These are phyloP conservation scores for Piaya cayana DNA, from an alignment of 2,113 vertebrate species.

Conservation along the genomic window DNA sequence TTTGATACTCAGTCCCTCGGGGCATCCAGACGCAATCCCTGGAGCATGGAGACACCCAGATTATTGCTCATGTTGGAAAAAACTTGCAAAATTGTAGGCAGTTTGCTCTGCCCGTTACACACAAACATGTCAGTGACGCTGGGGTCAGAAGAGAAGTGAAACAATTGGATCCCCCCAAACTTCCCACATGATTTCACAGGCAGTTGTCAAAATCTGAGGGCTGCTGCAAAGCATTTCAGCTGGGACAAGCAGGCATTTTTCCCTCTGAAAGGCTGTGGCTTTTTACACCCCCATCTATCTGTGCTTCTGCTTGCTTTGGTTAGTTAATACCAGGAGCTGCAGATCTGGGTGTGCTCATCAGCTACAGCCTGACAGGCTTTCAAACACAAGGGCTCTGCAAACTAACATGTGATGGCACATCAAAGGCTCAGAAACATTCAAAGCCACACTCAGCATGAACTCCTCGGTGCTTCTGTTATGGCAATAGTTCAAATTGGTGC, in stretches of 20 bases:
- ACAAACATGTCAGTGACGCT: not conserved
- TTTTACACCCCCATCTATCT: rapidly evolving
- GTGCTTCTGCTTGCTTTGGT: not conserved
- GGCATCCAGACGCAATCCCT: not conserved
- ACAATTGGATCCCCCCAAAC: rapidly evolving
- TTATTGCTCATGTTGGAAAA: not conserved
- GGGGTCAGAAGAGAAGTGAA: not conserved
- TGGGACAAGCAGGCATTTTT: not conserved
- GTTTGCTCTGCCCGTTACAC: rapidly evolving
- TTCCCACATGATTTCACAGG: rapidly evolving
- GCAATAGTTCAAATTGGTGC: not conserved
- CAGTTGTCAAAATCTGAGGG: not conserved
- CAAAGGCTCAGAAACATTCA: not conserved
- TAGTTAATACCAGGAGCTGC: not conserved
- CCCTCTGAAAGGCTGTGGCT: not conserved
- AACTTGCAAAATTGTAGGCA: not conserved
- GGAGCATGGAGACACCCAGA: not conserved
- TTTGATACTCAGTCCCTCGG: not conserved
- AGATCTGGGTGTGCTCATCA: not conserved
- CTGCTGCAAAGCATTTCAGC: not conserved
- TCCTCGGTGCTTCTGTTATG: not conserved
- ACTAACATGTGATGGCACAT: not conserved
- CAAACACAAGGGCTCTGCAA: not conserved
- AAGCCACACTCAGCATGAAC: not conserved
- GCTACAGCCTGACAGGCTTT: not conserved